Percentiles rank a stretch among this genome's conserved stretches.
phyloP scores from a whole-genome alignment of 2,797 vertebrate species.

The Botia almorhae region DNA sequence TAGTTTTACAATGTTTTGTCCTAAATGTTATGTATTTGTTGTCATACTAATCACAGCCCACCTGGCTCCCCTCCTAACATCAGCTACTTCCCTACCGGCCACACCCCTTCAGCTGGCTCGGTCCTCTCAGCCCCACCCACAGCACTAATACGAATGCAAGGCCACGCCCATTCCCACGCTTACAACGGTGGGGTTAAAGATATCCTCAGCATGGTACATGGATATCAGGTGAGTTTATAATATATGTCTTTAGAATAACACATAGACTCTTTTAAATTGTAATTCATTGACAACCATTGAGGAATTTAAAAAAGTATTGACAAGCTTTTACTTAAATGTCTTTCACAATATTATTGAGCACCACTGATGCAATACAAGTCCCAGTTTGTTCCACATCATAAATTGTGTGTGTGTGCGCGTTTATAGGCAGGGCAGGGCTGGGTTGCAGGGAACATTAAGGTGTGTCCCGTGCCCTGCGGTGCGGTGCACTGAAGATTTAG shows the following conservation, averaged over 20 bases:
- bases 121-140: conserved; percentile 73
- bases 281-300: background rate
- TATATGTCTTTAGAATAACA: background rate
- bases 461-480: conserved; percentile 52
- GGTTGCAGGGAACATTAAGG: conserved; percentile 50
- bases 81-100: conserved; percentile 87
- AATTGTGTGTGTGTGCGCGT: conserved; percentile 39
- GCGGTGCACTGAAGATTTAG: conserved; percentile 44
- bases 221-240: conserved; percentile 86
- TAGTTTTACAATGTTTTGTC: background rate
- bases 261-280: background rate
- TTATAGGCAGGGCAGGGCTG: conserved; percentile 39
- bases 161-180: conserved; percentile 73
- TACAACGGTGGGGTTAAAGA: conserved; percentile 93
- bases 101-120: conserved; percentile 75
- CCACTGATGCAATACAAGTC: conserved; percentile 23
- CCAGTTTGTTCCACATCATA: conserved; percentile 19
- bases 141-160: conserved; percentile 89
- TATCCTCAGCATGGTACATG: conserved; percentile 90
- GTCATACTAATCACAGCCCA: conserved; percentile 76
- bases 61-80: conserved; percentile 92
- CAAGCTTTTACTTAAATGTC: background rate
- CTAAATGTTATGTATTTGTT: conserved; percentile 3
- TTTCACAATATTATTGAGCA: conserved; percentile 4
- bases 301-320: background rate